These are phyloP conservation scores for Bombylius major DNA, from an alignment of 2,888 invertebrate species.

Conservation along the genomic window DNA sequence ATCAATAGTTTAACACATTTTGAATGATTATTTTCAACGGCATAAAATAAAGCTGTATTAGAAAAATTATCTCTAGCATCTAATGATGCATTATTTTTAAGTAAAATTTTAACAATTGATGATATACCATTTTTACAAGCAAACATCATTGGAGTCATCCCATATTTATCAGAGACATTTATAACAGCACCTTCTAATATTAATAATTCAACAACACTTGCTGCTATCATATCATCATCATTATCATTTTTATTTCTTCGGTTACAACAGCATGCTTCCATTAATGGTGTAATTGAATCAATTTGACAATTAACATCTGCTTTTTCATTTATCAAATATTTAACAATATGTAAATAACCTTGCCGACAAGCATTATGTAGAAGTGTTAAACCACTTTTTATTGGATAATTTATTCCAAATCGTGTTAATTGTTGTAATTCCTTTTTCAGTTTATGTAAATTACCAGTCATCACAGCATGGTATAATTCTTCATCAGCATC, in stretches of 20 bases:
- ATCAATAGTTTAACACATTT: slow-evolving; percentile 27
- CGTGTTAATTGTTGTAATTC: slow-evolving; percentile 16
- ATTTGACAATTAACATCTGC: slow-evolving; percentile 27
- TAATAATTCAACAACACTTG: slow-evolving; percentile 22
- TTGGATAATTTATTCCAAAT: slow-evolving; percentile 17
- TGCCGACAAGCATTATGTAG: slow-evolving; percentile 24
- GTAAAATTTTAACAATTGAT: slow-evolving; percentile 18
- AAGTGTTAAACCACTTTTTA: slow-evolving; percentile 21
- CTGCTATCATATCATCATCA: too few species aligned
- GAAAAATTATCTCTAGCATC: slow-evolving; percentile 32
- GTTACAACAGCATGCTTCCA: slow-evolving; percentile 25
- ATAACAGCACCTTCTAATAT: slow-evolving; percentile 24
- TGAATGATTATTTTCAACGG: slow-evolving; percentile 30
- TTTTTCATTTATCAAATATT: slow-evolving; percentile 20
- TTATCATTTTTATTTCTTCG: too few species aligned
- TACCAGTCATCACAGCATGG: slow-evolving; percentile 19
- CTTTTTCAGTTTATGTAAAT: slow-evolving; percentile 18
- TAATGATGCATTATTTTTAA: slow-evolving; percentile 25
- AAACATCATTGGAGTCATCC: slow-evolving; percentile 32
- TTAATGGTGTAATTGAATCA: slow-evolving; percentile 27
- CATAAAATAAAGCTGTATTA: slow-evolving; percentile 31
- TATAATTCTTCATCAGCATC: slow-evolving; percentile 20
- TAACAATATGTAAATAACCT: slow-evolving; percentile 25
- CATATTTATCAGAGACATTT: slow-evolving; percentile 30
- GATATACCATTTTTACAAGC: slow-evolving; percentile 28